phyloP scores from a whole-genome alignment of 2,797 vertebrate genomes.

The Mormyrus proboscirostris region DNA sequence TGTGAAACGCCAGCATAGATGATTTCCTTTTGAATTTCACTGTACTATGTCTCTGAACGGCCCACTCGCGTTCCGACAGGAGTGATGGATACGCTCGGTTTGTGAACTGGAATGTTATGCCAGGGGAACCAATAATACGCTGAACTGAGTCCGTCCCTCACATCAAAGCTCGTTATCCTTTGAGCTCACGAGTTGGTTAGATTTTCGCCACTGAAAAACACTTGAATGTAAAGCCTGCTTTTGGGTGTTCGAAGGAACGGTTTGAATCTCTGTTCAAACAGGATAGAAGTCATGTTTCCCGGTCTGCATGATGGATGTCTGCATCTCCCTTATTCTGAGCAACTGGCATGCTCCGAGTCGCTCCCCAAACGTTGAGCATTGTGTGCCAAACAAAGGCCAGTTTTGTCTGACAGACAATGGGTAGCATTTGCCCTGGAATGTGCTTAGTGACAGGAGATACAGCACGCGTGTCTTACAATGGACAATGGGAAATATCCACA shows the following conservation, averaged over 20 bases:
- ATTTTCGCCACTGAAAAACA: background rate
- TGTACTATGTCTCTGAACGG: background rate
- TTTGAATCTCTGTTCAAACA: constrained; percentile 3
- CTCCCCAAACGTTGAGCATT: constrained; percentile 10
- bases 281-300: background rate
- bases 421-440: background rate
- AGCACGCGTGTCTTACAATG: background rate
- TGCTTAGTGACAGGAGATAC: background rate
- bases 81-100: background rate
- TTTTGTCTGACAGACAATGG: constrained; percentile 2
- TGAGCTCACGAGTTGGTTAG: background rate
- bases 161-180: background rate
- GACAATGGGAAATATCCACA: constrained; percentile 1
- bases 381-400: constrained; percentile 5
- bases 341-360: background rate
- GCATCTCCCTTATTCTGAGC: background rate
- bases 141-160: background rate
- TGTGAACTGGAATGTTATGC: background rate
- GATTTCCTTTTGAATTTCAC: background rate
- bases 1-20: background rate
- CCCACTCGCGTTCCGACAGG: background rate
- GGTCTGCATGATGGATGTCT: background rate
- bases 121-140: background rate
- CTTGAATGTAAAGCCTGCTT: background rate
- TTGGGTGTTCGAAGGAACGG: background rate